Evolutionary conservation across 2,113 vertebrate genomes (phyloP), one percentile per base, ranked within the genome.

Genomic region (Brachyhypopomus gauderio): DNA sequence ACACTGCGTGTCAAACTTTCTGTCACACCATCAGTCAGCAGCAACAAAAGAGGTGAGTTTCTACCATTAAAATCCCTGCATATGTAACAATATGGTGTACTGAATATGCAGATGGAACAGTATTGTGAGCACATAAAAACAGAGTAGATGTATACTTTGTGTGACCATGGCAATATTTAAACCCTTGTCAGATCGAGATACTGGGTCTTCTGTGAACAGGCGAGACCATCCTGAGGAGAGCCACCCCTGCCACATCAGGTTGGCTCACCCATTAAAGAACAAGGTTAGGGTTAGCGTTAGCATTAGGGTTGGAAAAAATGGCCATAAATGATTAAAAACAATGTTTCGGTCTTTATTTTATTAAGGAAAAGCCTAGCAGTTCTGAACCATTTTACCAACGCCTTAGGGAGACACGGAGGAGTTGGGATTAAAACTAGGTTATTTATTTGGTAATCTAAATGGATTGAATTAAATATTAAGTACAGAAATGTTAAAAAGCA

Each of bases 1-100:
- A 95, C 95, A 0, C 90, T 98, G 86, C 91, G 92, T 34, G 94
- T 98, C 84, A 97, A 96, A 80, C 92, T 97, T 8, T 95, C 94
- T 0, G 92, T 97, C 79, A 93, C 93, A 60, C 93, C 96, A 0
- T 93, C 95, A 17, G 85, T 92, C 45, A 93, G 70, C 34, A 41
- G 25, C 69, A 76, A 27, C 81, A 77, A 79, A 36, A 95, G 87
- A 92, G 92, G 92, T 95, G 79, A 88, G 88, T 16, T 75, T 12
- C 23, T 38, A 7, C 23, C n/a, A 36, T 60, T 71, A 69, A 34
- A 52, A 9, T 23, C 52, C n/a, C 45, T 75, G 36, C 30, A 20
- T 23, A 12, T 14, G 67, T 4, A 73, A 38, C 23, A 3, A 16
- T 14, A 64, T 30, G 1, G 30, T 30, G 30, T 30, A 30, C 30